Base-by-base conservation (phyloP, 2,888 invertebrate species). In the Nudaria mundana region DNA sequence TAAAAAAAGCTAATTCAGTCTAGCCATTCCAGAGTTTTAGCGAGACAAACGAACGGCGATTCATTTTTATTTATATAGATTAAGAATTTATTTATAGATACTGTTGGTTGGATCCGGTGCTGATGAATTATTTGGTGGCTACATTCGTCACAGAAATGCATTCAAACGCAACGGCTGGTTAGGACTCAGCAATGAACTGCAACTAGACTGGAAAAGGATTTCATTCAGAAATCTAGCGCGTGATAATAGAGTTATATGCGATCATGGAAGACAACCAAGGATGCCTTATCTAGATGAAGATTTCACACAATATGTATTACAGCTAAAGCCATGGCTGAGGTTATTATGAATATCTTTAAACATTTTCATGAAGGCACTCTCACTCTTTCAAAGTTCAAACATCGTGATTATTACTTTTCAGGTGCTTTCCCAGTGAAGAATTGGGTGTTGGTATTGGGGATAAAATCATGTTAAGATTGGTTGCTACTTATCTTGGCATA, bases 101-200 rank as follows among this genome's bases (percentile, higher is more conserved):
- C 80, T 97, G 44, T 76, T 98, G 52, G 84, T 95, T 58, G 99
- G 99, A 22, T 97, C 97, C 89, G 99, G 99, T 5, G 98, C 99
- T 1, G 99, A 99, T 90, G 99, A 99, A 85, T 90, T 98, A 48
- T 94, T 99, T 71, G 98, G 97, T 32, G 99, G 99, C 1, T 99
- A 99, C 71, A 93, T 93, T 22, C 91, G 97, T 44, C 98, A 99
- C 71, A 91, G 97, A 61, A 94, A 93, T 54, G 92, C 92, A 3
- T 92, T 91, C 41, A 91, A 86, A 62, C 90, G 91, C 10, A 75
- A 74, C 53, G 81, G 88, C n/a, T 80, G 91, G 91, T 44, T 63
- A 22, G 91, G 92, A 3, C 81, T 93, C 2, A 67, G 79, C 5
- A 81, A 85, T 37, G 95, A 96, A 73, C 77, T 97, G 22, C 79